Evolutionary conservation across 2,113 vertebrate genomes (phyloP).

Genomic region (Camelus bactrianus): DNA sequence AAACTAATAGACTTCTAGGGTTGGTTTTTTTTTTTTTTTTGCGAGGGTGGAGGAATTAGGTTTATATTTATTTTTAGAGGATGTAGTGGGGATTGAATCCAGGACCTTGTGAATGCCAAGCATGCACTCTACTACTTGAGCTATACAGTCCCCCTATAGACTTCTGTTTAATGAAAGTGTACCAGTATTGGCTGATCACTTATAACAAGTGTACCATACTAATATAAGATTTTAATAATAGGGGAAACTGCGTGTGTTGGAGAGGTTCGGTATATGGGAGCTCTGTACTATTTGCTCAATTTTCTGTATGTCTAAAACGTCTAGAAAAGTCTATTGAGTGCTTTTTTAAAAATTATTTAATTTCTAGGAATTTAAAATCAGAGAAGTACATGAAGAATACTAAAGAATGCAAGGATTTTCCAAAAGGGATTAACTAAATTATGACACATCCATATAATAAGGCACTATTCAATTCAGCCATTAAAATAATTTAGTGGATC

Average conservation of each 20-base stretch:
- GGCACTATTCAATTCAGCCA: background rate
- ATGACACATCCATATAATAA: background rate
- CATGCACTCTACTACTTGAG: no score
- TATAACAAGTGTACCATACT: background rate
- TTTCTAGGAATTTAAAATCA: background rate
- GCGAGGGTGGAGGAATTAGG: no score
- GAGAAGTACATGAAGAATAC: background rate
- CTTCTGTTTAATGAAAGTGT: background rate
- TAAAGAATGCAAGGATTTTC: slow-evolving; percentile 15
- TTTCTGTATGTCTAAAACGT: background rate
- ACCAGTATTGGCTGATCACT: background rate
- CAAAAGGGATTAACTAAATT: background rate
- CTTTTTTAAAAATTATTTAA: background rate
- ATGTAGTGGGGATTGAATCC: no score
- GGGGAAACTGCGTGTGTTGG: background rate
- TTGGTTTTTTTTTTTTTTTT: no score
- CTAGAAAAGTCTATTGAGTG: background rate
- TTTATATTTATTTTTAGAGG: no score
- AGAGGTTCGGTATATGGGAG: background rate
- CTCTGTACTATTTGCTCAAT: background rate
- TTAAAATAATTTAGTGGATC: background rate
- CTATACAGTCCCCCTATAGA: no score
- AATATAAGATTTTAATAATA: background rate
- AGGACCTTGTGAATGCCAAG: no score
- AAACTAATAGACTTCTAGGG: background rate